These are phyloP conservation scores for Gopherus evgoodei DNA, from an alignment of 2,113 vertebrate genomes.

Conservation along the genomic window DNA sequence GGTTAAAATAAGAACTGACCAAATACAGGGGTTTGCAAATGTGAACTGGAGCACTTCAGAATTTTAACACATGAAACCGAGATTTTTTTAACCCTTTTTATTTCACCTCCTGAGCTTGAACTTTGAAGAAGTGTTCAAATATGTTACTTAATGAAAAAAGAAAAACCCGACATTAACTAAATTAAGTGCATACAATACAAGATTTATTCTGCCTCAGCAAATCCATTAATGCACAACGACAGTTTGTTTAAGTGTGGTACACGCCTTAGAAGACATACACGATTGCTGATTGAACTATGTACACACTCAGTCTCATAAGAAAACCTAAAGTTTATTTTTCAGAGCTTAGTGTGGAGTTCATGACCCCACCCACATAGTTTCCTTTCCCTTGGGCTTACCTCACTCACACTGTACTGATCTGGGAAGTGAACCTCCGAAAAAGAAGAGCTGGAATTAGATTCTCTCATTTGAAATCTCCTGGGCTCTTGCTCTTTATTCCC, in stretches of 20 bases:
- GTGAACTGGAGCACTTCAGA: neutral
- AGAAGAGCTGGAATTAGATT: neutral
- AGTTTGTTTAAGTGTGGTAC: constrained; percentile 16
- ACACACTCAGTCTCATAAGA: constrained; percentile 26
- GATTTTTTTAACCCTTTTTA: neutral
- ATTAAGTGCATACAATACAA: neutral
- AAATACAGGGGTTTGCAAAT: neutral
- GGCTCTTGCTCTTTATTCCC: neutral
- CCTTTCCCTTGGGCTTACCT: neutral
- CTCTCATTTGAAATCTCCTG: neutral
- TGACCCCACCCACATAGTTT: neutral
- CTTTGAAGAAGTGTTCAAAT: neutral
- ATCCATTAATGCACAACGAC: constrained; percentile 15
- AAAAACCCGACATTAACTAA: neutral
- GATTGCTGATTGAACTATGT: constrained; percentile 11
- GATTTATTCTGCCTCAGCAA: constrained; percentile 19
- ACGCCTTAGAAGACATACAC: neutral
- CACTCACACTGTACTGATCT: neutral
- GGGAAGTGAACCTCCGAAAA: neutral
- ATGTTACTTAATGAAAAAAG: neutral
- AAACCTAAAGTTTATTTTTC: constrained; percentile 40
- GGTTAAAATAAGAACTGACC: neutral
- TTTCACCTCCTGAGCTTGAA: neutral
- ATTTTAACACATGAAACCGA: neutral
- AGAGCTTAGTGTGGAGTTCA: constrained; percentile 40